A percentile compares a stretch with the other conserved stretches of the same genome.
phyloP scores from a whole-genome alignment of 1,140 invertebrate genomes.

The Rhysida immarginata region DNA sequence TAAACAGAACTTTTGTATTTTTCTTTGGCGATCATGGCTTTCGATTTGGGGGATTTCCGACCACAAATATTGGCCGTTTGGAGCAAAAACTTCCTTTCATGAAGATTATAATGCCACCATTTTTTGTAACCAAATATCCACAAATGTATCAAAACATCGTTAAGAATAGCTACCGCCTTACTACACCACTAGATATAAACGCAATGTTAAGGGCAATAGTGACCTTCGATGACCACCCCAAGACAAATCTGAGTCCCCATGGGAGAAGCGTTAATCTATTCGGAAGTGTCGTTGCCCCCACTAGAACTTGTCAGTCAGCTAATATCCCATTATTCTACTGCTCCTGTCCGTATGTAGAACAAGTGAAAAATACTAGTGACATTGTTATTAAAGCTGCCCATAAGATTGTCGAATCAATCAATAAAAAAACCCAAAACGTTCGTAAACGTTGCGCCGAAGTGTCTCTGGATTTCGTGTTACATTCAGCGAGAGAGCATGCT shows the following conservation, averaged over 20 bases:
- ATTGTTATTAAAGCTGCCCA: background rate
- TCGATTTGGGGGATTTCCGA: slow-evolving; percentile 24
- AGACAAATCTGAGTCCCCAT: background rate
- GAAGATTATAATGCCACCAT: slow-evolving; percentile 23
- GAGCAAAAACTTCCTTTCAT: slow-evolving; percentile 28
- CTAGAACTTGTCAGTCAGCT: slow-evolving; percentile 32
- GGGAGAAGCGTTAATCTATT: background rate
- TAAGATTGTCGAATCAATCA: background rate
- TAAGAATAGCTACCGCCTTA: slow-evolving; percentile 48
- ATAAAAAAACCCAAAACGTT: background rate
- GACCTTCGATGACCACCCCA: slow-evolving; percentile 40
- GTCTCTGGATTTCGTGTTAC: background rate
- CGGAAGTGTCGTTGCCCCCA: slow-evolving; percentile 6
- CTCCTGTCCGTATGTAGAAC: slow-evolving; percentile 24
- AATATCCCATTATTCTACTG: slow-evolving; percentile 35
- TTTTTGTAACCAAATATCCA: slow-evolving; percentile 22
- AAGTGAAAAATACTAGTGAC: slow-evolving; percentile 5
- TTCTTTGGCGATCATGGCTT: slow-evolving; percentile 29
- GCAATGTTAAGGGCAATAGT: slow-evolving; percentile 48
- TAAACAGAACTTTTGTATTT: no score
- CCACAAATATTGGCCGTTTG: slow-evolving; percentile 26
- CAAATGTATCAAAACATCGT: slow-evolving; percentile 20
- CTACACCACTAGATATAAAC: slow-evolving; percentile 66
- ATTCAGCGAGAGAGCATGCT: slow-evolving; percentile 13
- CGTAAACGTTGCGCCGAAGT: background rate